phyloP scores from a whole-genome alignment of 2,888 invertebrate species.

The Limnephilus rhombicus region DNA sequence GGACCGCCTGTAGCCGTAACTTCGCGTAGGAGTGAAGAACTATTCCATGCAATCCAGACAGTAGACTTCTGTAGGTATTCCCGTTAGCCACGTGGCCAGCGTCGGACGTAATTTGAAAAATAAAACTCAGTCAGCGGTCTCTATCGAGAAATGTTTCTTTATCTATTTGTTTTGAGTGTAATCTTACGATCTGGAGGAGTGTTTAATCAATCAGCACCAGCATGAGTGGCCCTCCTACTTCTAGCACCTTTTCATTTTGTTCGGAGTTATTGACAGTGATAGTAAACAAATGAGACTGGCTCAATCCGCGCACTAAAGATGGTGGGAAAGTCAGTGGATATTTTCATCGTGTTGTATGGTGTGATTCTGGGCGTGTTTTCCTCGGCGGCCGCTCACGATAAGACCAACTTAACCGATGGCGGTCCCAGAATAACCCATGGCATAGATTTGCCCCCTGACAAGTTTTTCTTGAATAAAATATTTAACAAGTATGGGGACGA shows the following conservation, averaged over 20 bases:
- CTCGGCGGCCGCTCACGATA: neutral
- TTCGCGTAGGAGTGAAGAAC: neutral
- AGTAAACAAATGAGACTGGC: neutral
- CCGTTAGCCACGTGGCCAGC: conserved; percentile 19
- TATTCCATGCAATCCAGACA: neutral
- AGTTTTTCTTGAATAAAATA: conserved; percentile 77
- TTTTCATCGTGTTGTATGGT: neutral
- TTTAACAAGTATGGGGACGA: conserved; percentile 79
- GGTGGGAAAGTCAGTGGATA: neutral
- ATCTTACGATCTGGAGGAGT: neutral
- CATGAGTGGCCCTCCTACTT: neutral
- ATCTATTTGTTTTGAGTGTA: conserved; percentile 11
- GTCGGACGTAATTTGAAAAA: neutral
- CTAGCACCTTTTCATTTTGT: neutral
- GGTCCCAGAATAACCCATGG: conserved; percentile 22
- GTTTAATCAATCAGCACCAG: neutral
- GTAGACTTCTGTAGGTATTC: neutral
- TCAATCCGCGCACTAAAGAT: neutral
- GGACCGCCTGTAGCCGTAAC: neutral
- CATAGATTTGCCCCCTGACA: conserved; percentile 58
- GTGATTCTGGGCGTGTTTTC: conserved; percentile 6
- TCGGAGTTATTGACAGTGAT: neutral
- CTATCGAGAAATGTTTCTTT: neutral
- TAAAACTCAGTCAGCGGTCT: neutral
- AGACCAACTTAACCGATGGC: neutral